Base-by-base conservation (phyloP, 2,797 vertebrate species). In the Halcyon smyrnensis region DNA sequence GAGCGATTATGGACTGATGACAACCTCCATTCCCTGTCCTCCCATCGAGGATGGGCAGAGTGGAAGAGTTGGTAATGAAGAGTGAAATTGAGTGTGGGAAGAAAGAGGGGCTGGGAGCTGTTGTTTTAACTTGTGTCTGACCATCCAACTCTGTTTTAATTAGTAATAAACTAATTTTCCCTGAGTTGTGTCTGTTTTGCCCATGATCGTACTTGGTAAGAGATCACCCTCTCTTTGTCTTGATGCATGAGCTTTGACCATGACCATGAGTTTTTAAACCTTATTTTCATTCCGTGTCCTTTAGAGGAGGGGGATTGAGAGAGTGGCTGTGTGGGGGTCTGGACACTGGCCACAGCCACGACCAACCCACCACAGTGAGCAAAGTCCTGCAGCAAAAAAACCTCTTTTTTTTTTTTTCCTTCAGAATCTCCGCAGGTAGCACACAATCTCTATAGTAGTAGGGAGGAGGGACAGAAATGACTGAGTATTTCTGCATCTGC, bases 291-390 rank as follows among this genome's bases (percentile, higher is more conserved):
- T 45, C 13, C 21, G 8, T 0, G 0, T 53, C 28, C 25, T 87
- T 13, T 4, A 39, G 37, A 76, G 64, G 34, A 46, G 20, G 28
- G 18, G 32, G 23, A 51, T 5, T 8, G 8, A 54, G 19, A 71
- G 24, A 50, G 28, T 8, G 14, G 6, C 10, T 36, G 45, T 18
- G 28, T 28, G 8, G 10, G 17, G 16, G 15, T 41, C 12, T 71
- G 15, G 32, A 16, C 3, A 0, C 8, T 8, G 36, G 34, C 24
- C 45, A 73, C 0, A 0, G 64, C 60, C 50, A 73, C 0, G 0
- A 59, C 50, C 54, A 73, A 46, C 15, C 24, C 50, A 81, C 8
- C 56, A 64, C 15, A n/a, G 54, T 1, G 1, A 86, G 27, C 17
- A 16, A 68, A 86, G 36, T 14, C 45, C 28, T 63, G 19, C 50